These are phyloP conservation scores for Iphiclides podalirius DNA, from an alignment of 2,888 invertebrate species.

Conservation along the genomic window DNA sequence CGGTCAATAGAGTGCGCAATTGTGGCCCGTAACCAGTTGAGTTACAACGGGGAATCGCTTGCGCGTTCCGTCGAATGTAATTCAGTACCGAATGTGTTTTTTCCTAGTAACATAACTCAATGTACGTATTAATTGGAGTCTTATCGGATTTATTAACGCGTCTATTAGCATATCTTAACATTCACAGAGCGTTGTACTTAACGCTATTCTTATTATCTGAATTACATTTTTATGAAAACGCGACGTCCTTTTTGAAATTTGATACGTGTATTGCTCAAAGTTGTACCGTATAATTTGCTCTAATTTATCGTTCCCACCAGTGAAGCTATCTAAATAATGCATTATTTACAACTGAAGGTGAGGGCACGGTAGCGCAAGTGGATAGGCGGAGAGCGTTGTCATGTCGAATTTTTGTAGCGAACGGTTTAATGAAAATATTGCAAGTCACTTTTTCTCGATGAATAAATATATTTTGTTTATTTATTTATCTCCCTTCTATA, in stretches of 20 bases:
- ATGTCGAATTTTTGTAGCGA: too few relatives aligned
- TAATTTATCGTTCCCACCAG: neutral
- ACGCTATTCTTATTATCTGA: too few relatives aligned
- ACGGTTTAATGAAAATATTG: too few relatives aligned
- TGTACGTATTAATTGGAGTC: conserved; percentile 10
- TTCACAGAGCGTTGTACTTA: neutral
- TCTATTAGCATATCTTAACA: neutral
- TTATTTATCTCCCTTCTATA: too few relatives aligned
- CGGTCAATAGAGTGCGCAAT: neutral
- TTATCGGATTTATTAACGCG: conserved; percentile 2
- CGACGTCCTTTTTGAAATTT: neutral
- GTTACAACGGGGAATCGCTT: conserved; percentile 1
- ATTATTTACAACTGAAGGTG: neutral
- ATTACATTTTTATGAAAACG: neutral
- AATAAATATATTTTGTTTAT: too few relatives aligned
- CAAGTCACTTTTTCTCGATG: too few relatives aligned
- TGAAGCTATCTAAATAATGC: conserved; percentile 7
- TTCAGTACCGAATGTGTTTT: conserved; percentile 1
- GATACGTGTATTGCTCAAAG: neutral
- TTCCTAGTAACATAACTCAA: conserved; percentile 17
- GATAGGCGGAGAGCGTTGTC: neutral
- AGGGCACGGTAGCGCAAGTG: neutral
- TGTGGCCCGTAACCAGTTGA: neutral
- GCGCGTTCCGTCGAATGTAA: neutral
- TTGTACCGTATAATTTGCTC: neutral